Percentiles rank a stretch among this genome's conserved stretches.
Evolutionary conservation across 2,113 vertebrate species (phyloP).

Genomic region (Tylochromis polylepis): DNA sequence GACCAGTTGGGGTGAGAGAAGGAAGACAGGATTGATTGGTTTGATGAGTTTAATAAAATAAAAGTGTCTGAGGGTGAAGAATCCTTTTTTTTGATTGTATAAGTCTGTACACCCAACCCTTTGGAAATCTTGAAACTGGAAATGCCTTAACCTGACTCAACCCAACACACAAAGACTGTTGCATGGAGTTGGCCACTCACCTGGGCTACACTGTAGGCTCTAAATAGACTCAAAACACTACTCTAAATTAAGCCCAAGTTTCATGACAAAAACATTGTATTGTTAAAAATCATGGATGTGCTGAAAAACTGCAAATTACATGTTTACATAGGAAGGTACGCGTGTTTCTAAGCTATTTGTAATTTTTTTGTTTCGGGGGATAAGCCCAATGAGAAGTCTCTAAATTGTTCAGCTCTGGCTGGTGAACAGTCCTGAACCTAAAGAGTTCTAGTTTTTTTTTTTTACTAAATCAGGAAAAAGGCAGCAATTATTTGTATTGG

Average conservation of each 20-base stretch:
- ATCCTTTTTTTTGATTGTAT: background rate
- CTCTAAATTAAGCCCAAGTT: background rate
- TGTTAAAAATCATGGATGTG: background rate
- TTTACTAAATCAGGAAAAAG: background rate
- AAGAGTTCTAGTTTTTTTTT: background rate
- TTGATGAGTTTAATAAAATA: background rate
- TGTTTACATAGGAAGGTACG: background rate
- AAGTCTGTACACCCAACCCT: background rate
- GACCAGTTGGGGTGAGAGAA: too few species aligned
- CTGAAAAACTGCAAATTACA: background rate
- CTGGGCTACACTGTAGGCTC: background rate
- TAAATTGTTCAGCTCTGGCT: background rate
- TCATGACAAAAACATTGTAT: background rate
- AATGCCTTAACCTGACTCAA: background rate
- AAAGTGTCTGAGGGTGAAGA: background rate
- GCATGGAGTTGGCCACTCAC: background rate
- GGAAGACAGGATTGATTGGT: too few species aligned
- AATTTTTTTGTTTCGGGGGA: background rate
- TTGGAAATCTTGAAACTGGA: background rate
- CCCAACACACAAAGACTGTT: background rate
- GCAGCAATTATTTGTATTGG: background rate
- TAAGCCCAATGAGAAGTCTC: background rate
- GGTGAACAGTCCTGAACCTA: background rate
- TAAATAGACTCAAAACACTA: background rate
- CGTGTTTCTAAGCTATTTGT: background rate